These are phyloP conservation scores for Microplitis demolitor DNA, from an alignment of 1,140 invertebrate genomes.

Conservation along the genomic window DNA sequence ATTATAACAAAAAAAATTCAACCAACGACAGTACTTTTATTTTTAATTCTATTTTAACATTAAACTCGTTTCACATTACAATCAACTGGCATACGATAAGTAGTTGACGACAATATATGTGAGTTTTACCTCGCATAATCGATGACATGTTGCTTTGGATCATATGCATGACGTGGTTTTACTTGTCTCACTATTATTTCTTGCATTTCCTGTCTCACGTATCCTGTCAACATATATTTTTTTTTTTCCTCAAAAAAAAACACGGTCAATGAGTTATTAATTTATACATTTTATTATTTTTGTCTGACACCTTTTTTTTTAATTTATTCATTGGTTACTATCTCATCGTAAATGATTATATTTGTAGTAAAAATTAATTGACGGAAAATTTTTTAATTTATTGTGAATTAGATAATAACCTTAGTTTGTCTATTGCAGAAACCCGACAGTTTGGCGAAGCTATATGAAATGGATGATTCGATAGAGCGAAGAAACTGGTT, in stretches of 20 bases:
- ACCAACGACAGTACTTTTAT: neutral
- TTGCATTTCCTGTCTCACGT: slow-evolving; percentile 11
- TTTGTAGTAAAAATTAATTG: neutral
- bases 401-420: neutral
- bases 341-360: neutral
- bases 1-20: neutral
- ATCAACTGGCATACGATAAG: slow-evolving; percentile 2
- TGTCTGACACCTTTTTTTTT: neutral
- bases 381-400: slow-evolving; percentile 2
- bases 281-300: neutral
- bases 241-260: neutral
- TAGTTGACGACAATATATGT: slow-evolving; percentile 6
- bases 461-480: slow-evolving; percentile 97
- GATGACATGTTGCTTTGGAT: slow-evolving; percentile 17
- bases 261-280: neutral
- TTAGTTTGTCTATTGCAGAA: slow-evolving; percentile 66
- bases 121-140: slow-evolving; percentile 3
- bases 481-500: slow-evolving; percentile 89
- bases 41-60: neutral
- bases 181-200: slow-evolving; percentile 1
- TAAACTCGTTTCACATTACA: neutral
- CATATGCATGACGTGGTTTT: slow-evolving; percentile 16
- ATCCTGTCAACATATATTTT: slow-evolving; percentile 4
- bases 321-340: neutral
- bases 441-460: slow-evolving; percentile 87